phyloP scores from a whole-genome alignment of 2,797 vertebrate genomes.

The Lepidocolaptes lacrymiger region DNA sequence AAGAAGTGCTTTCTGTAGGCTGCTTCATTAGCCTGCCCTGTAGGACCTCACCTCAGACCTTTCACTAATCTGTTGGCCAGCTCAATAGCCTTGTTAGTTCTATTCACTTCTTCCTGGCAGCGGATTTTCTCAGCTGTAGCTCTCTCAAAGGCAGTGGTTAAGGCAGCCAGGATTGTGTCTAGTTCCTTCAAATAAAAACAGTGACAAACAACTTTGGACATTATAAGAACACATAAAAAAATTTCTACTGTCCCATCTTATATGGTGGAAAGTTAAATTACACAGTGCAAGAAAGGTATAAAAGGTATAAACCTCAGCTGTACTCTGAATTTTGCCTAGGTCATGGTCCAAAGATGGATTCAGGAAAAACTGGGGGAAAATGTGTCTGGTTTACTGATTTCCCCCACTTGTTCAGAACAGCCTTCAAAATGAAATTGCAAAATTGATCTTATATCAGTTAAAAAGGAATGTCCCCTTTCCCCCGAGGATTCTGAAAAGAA shows the following conservation, averaged over 20 bases:
- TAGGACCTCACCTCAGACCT: conserved; percentile 88
- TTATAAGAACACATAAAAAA: conserved; percentile 69
- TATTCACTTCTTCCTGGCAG: conserved; percentile 93
- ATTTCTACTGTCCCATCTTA: conserved; percentile 62
- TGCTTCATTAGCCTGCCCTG: conserved; percentile 81
- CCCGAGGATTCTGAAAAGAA: conserved; percentile 43
- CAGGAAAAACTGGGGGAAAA: conserved; percentile 43
- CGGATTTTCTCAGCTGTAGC: conserved; percentile 90
- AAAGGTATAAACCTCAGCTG: conserved; percentile 35
- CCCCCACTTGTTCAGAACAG: conserved; percentile 47
- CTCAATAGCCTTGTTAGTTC: conserved; percentile 94
- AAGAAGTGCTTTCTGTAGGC: conserved; percentile 82
- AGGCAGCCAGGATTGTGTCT: conserved; percentile 87
- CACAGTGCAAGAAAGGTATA: conserved; percentile 27
- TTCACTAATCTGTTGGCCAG: conserved; percentile 95
- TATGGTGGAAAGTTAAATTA: conserved; percentile 67
- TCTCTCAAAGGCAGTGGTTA: conserved; percentile 85
- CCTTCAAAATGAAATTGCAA: conserved; percentile 4
- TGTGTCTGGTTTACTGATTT: conserved; percentile 41
- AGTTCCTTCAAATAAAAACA: conserved; percentile 85
- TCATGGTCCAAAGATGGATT: conserved; percentile 5
- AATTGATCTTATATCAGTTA: conserved; percentile 37
- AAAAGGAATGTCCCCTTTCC: conserved; percentile 42
- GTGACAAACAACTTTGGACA: conserved; percentile 74
- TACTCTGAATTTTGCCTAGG: background rate